A percentile compares a stretch with the other conserved stretches of the same genome.
Conservation (phyloP, 2,113 vertebrate species). For the Atlantisia rogersi region DNA sequence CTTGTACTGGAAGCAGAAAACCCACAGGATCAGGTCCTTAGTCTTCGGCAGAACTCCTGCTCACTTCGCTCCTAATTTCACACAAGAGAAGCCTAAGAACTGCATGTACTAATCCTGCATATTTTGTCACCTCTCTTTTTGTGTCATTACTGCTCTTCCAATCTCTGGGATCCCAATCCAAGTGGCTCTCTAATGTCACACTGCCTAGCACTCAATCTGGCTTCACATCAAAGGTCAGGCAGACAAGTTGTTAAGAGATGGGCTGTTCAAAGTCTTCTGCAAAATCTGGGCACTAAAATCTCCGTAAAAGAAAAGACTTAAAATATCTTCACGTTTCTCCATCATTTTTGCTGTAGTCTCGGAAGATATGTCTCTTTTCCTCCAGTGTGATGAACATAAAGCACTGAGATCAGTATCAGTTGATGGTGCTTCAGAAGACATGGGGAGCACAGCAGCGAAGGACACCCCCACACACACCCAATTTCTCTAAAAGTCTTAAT, state of each 20-base stretch:
- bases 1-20: constrained; percentile 45
- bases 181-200: constrained; percentile 26
- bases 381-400: background rate
- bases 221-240: constrained; percentile 55
- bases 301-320: constrained; percentile 41
- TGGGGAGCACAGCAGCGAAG: background rate
- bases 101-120: constrained; percentile 66
- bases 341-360: background rate
- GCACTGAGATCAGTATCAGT: background rate
- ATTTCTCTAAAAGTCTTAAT: background rate
- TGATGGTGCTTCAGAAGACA: background rate
- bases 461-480: background rate
- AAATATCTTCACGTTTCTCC: constrained; percentile 12
- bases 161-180: constrained; percentile 54
- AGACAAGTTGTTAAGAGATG: constrained; percentile 61
- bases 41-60: constrained; percentile 33
- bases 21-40: constrained; percentile 35
- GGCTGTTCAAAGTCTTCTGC: constrained; percentile 43
- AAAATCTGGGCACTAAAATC: constrained; percentile 55
- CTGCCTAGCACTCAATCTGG: constrained; percentile 67
- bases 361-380: background rate
- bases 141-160: constrained; percentile 54
- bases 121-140: constrained; percentile 59
- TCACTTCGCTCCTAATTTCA: constrained; percentile 61
- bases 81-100: constrained; percentile 54